Conservation (phyloP, 1,140 invertebrate genomes). For the Papilio aristodemus region DNA sequence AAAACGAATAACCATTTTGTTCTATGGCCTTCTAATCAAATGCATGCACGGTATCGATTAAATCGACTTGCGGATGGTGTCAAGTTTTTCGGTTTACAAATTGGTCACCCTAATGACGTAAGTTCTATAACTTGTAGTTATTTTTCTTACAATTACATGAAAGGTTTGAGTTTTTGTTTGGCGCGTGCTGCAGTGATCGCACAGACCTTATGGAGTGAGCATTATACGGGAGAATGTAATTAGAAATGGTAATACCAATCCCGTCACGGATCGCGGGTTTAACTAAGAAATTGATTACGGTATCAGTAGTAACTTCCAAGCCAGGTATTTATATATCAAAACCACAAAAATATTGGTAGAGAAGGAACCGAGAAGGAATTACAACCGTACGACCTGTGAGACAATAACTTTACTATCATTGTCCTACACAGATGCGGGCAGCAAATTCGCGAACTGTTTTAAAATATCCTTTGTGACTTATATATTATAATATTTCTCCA, state of each 20-base stretch:
- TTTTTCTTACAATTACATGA: conserved; percentile 26
- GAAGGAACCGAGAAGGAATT: too few relatives aligned
- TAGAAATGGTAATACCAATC: conserved; percentile 3
- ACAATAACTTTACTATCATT: too few relatives aligned
- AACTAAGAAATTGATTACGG: neutral
- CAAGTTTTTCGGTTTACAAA: neutral
- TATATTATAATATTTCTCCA: too few relatives aligned
- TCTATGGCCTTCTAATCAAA: too few relatives aligned
- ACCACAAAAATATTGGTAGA: too few relatives aligned
- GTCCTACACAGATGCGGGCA: too few relatives aligned
- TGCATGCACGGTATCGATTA: neutral
- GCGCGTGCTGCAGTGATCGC: conserved; percentile 33
- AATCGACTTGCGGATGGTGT: neutral
- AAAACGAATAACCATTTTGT: too few relatives aligned
- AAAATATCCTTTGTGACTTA: too few relatives aligned
- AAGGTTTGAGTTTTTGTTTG: conserved; percentile 32
- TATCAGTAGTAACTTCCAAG: neutral
- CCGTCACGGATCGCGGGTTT: neutral
- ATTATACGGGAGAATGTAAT: neutral
- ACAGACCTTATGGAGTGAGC: conserved; percentile 14
- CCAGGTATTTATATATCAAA: too few relatives aligned
- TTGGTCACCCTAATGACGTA: neutral
- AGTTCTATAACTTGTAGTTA: neutral
- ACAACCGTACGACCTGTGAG: too few relatives aligned
- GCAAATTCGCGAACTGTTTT: too few relatives aligned